Conservation (phyloP, 2,888 invertebrate species). For the Caenorhabditis plicata region DNA sequence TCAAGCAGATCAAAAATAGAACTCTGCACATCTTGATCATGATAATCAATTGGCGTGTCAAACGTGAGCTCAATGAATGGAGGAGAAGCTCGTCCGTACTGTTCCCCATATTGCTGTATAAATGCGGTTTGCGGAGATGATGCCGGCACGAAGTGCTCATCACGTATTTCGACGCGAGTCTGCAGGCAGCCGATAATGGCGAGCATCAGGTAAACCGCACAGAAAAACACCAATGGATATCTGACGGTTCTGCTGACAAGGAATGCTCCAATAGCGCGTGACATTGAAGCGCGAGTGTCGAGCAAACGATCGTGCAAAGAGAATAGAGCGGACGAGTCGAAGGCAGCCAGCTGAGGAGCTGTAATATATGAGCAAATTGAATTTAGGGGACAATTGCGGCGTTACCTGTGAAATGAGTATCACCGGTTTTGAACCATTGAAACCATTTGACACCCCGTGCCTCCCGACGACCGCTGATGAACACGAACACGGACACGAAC, state of each 20-base stretch:
- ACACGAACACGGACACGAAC: constrained; percentile 56
- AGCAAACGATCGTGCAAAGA: constrained; percentile 59
- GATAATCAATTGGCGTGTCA: constrained; percentile 39
- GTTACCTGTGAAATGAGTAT: constrained; percentile 58
- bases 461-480: constrained; percentile 52
- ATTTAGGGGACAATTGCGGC: neutral
- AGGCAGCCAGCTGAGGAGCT: constrained; percentile 44
- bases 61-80: constrained; percentile 37
- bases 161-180: constrained; percentile 38
- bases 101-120: constrained; percentile 43
- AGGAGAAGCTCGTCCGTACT: constrained; percentile 43
- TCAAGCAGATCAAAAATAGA: constrained; percentile 39
- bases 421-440: constrained; percentile 57
- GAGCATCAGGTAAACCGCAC: constrained; percentile 53
- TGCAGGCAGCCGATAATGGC: constrained; percentile 51
- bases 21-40: constrained; percentile 26
- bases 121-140: constrained; percentile 34
- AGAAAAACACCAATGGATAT: constrained; percentile 45
- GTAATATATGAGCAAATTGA: constrained; percentile 1
- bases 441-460: constrained; percentile 64
- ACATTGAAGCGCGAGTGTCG: constrained; percentile 49
- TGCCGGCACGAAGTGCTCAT: constrained; percentile 51
- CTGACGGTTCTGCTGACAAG: constrained; percentile 31
- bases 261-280: constrained; percentile 45
- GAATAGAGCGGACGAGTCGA: constrained; percentile 40